Conservation (phyloP, 2,797 vertebrate species). For the Leptodactylus fallax region DNA sequence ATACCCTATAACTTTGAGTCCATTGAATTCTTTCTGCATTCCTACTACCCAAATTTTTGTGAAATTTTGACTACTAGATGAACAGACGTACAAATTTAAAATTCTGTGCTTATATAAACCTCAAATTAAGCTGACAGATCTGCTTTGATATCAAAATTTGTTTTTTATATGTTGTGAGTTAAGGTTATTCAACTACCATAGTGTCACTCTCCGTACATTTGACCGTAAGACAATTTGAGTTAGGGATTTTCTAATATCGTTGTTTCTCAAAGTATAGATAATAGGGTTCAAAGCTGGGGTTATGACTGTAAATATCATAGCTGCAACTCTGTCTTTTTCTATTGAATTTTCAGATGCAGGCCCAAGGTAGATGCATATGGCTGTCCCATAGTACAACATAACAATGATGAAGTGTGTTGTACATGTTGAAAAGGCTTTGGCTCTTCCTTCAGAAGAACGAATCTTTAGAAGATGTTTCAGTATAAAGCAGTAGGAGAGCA, state of each 20-base stretch:
- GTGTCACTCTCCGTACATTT: not conserved
- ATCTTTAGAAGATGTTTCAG: constrained; percentile 17
- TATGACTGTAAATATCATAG: not conserved
- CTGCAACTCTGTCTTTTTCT: not conserved
- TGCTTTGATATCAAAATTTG: too few relatives aligned
- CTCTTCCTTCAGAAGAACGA: not conserved
- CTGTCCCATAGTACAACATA: constrained; percentile 40
- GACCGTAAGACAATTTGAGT: not conserved
- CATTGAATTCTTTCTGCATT: too few relatives aligned
- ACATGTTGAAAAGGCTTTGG: not conserved
- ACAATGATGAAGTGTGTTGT: constrained; percentile 39
- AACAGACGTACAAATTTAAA: too few relatives aligned
- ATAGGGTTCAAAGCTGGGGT: not conserved
- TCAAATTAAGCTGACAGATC: too few relatives aligned
- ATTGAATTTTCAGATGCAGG: constrained; percentile 27
- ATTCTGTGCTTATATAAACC: too few relatives aligned
- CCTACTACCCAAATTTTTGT: too few relatives aligned
- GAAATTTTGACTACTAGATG: too few relatives aligned
- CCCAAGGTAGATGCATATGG: constrained; percentile 35
- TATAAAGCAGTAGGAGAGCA: constrained; percentile 16
- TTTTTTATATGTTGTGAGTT: too few relatives aligned
- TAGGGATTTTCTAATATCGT: constrained; percentile 8
- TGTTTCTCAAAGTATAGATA: not conserved
- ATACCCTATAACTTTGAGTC: too few relatives aligned
- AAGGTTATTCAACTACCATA: too few relatives aligned